Evolutionary conservation across 2,113 vertebrate species (phyloP).

Genomic region (Capreolus pygargus): DNA sequence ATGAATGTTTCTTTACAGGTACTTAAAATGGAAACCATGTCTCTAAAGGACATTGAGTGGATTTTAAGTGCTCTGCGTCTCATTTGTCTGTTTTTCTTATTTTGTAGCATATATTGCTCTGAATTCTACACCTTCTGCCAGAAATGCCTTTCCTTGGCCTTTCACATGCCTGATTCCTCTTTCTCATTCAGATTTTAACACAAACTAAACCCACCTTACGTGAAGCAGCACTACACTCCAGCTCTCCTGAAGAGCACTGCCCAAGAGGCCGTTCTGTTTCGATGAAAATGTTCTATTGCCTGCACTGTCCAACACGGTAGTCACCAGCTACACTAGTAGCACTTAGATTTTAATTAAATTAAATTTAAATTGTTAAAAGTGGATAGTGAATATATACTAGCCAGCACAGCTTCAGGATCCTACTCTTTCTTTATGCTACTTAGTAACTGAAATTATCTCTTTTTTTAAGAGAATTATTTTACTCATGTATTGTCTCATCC

Average conservation of each 20-base stretch:
- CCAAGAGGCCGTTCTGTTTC: background rate
- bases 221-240: background rate
- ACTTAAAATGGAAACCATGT: background rate
- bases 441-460: background rate
- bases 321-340: background rate
- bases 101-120: background rate
- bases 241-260: background rate
- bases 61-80: background rate
- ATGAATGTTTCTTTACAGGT: background rate
- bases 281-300: background rate
- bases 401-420: background rate
- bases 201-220: background rate
- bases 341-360: background rate
- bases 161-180: background rate
- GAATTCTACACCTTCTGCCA: background rate
- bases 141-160: background rate
- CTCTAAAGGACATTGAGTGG: background rate
- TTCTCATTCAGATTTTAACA: background rate
- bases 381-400: background rate
- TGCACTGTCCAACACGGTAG: too few relatives aligned
- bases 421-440: background rate
- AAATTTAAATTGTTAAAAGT: background rate
- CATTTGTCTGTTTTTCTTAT: background rate
- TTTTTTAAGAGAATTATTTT: background rate
- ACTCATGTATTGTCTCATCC: background rate